These are phyloP conservation scores for Rhinolophus sinicus DNA, from an alignment of 2,113 vertebrate genomes.

Conservation along the genomic window DNA sequence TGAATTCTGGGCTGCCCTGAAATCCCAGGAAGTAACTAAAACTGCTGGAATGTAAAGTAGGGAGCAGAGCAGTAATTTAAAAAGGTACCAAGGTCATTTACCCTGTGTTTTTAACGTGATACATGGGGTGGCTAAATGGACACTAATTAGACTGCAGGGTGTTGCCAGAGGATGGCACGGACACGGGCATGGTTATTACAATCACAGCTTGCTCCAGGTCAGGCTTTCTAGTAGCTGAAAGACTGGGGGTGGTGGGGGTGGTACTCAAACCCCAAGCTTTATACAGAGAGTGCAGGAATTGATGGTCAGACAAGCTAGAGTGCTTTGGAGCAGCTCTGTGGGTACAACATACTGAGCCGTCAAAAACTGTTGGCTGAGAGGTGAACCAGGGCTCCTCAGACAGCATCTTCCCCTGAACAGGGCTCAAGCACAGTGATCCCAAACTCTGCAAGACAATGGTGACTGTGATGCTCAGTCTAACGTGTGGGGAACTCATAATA, in stretches of 20 bases:
- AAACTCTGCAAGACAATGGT: no score
- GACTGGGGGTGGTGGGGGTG: fast-evolving
- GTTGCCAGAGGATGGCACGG: neutral
- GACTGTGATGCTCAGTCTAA: neutral
- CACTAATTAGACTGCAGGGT: slow-evolving; percentile 17
- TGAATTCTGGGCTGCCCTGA: slow-evolving; percentile 75
- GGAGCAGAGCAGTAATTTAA: slow-evolving; percentile 71
- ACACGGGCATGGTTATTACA: neutral
- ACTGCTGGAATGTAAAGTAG: slow-evolving; percentile 64
- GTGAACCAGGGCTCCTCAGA: neutral
- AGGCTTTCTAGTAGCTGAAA: neutral
- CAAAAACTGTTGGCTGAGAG: neutral
- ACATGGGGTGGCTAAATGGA: slow-evolving; percentile 34
- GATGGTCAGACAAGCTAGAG: neutral
- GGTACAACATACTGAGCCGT: neutral
- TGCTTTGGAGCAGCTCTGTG: neutral
- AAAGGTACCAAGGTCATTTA: slow-evolving; percentile 67
- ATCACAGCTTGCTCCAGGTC: neutral
- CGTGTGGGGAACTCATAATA: neutral
- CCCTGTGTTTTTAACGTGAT: slow-evolving; percentile 65
- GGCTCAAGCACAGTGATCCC: neutral
- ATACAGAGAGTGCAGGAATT: neutral
- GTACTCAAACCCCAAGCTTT: neutral
- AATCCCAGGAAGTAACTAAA: slow-evolving; percentile 77
- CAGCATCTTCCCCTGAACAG: neutral